Evolutionary conservation across 1,140 invertebrate species (phyloP).

Genomic region (Antheraea pernyi): DNA sequence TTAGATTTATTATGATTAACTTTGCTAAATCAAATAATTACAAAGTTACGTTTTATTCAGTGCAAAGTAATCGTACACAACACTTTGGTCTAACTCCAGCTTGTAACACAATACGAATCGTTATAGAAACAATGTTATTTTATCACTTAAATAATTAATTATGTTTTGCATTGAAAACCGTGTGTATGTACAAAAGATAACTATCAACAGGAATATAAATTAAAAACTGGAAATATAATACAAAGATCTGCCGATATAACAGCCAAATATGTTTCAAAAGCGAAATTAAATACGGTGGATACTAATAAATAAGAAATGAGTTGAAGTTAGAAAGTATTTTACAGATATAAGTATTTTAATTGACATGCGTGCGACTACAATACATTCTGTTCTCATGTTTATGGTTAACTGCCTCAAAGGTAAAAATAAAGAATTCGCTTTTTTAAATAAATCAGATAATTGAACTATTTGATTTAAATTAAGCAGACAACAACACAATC

Average conservation of each 20-base stretch:
- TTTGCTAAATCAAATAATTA: not conserved
- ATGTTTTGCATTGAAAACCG: conserved; percentile 1
- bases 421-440: no score
- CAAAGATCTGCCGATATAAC: conserved; percentile 74
- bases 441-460: no score
- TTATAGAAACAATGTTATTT: conserved; percentile 20
- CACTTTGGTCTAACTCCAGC: conserved; percentile 81
- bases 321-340: no score
- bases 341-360: no score
- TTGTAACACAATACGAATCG: conserved; percentile 30
- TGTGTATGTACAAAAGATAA: conserved; percentile 24
- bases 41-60: not conserved
- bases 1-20: conserved; percentile 41
- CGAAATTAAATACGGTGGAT: conserved; percentile 8
- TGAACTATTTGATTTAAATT: no score
- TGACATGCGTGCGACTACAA: no score
- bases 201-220: conserved; percentile 10
- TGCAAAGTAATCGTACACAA: conserved; percentile 28
- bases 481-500: no score
- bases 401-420: no score
- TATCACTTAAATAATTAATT: conserved; percentile 17
- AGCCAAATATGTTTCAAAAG: conserved; percentile 52
- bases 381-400: no score
- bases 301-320: not conserved
- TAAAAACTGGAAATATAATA: conserved; percentile 49